These are phyloP conservation scores for Drosophila trichaetosa DNA, from an alignment of 2,888 invertebrate species.

Conservation along the genomic window DNA sequence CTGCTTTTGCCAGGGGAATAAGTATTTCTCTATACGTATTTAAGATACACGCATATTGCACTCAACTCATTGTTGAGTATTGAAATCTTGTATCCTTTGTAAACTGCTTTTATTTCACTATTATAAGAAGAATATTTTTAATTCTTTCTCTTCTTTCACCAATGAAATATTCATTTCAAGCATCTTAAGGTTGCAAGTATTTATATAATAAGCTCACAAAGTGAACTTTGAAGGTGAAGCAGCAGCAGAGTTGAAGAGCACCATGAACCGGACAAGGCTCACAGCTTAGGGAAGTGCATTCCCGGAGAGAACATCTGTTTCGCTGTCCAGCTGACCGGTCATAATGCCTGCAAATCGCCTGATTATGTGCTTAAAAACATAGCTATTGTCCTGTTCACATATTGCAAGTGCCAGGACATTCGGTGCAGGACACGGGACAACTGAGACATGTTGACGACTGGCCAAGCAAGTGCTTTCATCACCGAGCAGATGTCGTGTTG, in stretches of 20 bases:
- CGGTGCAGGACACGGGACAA: slow-evolving; percentile 14
- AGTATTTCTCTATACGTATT: not conserved
- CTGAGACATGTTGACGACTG: slow-evolving; percentile 51
- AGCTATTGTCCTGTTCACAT: slow-evolving; percentile 29
- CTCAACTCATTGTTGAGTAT: not conserved
- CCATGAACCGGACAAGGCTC: slow-evolving; percentile 3
- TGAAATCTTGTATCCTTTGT: not conserved
- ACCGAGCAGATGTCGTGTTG: slow-evolving; percentile 58
- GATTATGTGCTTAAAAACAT: slow-evolving; percentile 68
- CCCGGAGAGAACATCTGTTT: slow-evolving; percentile 22
- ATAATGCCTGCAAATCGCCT: slow-evolving; percentile 77
- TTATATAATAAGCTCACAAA: not conserved
- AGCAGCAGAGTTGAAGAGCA: not conserved
- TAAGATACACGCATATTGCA: not conserved
- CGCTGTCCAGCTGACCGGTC: slow-evolving; percentile 27
- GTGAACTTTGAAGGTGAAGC: slow-evolving; percentile 12
- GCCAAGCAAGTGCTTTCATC: slow-evolving; percentile 47
- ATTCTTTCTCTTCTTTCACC: not conserved
- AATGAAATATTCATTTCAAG: not conserved
- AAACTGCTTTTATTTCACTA: not conserved
- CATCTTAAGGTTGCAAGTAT: not conserved
- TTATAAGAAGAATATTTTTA: not conserved
- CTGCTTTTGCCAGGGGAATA: not conserved
- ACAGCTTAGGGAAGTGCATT: slow-evolving; percentile 37
- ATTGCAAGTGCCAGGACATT: slow-evolving; percentile 17